These are phyloP conservation scores for Magallana ariakensis DNA, from an alignment of 1,140 invertebrate genomes.

Conservation along the genomic window DNA sequence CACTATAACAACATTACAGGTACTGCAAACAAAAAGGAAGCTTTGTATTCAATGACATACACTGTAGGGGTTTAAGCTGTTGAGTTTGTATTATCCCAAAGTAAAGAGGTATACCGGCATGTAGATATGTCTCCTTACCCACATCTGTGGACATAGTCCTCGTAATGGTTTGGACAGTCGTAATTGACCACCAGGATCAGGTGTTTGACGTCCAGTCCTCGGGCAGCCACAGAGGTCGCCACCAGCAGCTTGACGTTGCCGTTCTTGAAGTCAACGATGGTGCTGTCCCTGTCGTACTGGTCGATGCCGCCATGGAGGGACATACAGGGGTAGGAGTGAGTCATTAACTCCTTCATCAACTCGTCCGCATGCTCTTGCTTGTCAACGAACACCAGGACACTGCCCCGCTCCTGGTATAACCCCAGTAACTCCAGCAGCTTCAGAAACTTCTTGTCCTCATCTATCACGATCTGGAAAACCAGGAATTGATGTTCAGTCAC, in stretches of 20 bases:
- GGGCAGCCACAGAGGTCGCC: slow-evolving; percentile 97
- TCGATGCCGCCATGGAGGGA: slow-evolving; percentile 99
- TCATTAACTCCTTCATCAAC: slow-evolving; percentile 96
- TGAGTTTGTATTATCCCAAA: too few relatives aligned
- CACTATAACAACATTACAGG: too few relatives aligned
- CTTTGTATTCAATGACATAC: too few relatives aligned
- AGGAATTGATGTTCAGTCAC: neutral
- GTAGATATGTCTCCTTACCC: slow-evolving; percentile 81
- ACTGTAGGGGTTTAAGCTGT: too few relatives aligned
- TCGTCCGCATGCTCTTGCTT: slow-evolving; percentile 98
- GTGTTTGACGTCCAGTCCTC: slow-evolving; percentile 98
- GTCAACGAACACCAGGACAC: slow-evolving; percentile 98
- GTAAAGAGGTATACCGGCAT: too few relatives aligned
- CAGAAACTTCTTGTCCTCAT: slow-evolving; percentile 98
- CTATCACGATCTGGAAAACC: slow-evolving; percentile 85
- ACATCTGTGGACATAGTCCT: slow-evolving; percentile 99
- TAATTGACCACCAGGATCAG: slow-evolving; percentile 99
- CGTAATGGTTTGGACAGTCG: slow-evolving; percentile 99
- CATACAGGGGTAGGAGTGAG: slow-evolving; percentile 96
- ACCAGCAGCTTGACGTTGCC: slow-evolving; percentile 89
- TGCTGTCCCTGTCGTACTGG: slow-evolving; percentile 99
- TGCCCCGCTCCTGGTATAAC: slow-evolving; percentile 95
- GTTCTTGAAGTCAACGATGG: slow-evolving; percentile 98
- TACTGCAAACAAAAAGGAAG: too few relatives aligned
- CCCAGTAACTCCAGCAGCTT: slow-evolving; percentile 98